Evolutionary conservation across 2,888 invertebrate genomes (phyloP).

Genomic region (Apamea sordens): DNA sequence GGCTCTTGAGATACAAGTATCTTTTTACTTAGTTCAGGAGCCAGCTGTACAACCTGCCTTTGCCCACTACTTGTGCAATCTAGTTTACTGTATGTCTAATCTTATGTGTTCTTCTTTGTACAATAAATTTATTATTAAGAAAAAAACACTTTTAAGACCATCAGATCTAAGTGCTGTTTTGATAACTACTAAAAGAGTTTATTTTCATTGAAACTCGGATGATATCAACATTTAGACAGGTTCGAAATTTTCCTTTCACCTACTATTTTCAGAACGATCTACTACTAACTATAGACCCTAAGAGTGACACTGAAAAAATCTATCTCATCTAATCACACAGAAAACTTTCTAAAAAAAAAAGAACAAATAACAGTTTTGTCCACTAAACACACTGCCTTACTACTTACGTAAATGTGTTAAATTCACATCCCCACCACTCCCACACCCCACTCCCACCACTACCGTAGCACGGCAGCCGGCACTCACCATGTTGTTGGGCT

Average conservation of each 20-base stretch:
- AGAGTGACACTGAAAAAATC: background rate
- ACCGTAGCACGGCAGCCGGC: accelerated
- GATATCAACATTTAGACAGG: background rate
- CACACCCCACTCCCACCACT: background rate
- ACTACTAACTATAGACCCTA: background rate
- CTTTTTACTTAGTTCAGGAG: no score
- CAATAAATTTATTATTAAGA: no score
- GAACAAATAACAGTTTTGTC: background rate
- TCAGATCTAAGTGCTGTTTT: no score
- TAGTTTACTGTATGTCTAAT: no score
- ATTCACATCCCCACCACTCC: conserved; percentile 12
- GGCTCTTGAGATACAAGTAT: no score
- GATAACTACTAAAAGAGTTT: no score
- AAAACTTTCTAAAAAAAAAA: background rate
- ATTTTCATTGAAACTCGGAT: no score
- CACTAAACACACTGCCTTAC: background rate
- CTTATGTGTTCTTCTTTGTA: no score
- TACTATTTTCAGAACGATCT: background rate
- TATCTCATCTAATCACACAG: background rate
- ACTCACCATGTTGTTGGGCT: conserved; percentile 89
- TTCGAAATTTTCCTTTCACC: background rate
- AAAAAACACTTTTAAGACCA: no score
- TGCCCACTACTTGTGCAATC: no score
- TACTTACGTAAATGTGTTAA: background rate
- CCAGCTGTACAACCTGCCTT: no score